Evolutionary conservation across 2,888 invertebrate genomes (phyloP), one percentile per base, ranked within the genome.

Genomic region (Limnephilus auricula): DNA sequence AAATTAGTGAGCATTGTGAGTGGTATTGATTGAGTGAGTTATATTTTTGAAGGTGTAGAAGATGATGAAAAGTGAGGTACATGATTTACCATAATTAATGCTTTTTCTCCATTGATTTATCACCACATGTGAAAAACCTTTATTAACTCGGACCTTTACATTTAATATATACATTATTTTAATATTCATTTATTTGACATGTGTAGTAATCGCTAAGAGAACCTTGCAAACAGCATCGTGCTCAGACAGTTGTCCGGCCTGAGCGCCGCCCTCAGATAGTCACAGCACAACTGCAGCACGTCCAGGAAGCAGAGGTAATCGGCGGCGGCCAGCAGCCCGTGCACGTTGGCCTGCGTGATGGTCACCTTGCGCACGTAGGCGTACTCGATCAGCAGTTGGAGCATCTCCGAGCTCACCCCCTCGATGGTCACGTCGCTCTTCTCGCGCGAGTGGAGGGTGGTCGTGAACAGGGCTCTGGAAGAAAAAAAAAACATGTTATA

Each of bases 221-320:
- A 97, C 96, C 97, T 97, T 25, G 99, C 98, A 95, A 99, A 99
- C 93, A 97, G 96, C 96, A 98, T 97, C 87, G 99, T 97, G 40
- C 98, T 98, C 92, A 99, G 97, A 94, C 98, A 98, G 94, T 99
- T 99, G 93, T 97, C 97, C 0, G 98, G 97, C 30, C 95, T 97
- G 32, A 99, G 95, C 91, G 97, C 97, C 82, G 95, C 95, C 90
- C 96, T 96, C 30, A 99, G 96, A 94, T 97, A 98, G 86, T 98
- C 97, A 94, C 98, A 98, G 95, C 99, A 99, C 32, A 97, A 96
- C 93, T 98, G 97, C 89, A 98, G 96, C 84, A 99, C 97, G 0
- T 98, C 98, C 85, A 98, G 95, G 93, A 99, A 97, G 94, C 98
- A 97, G 90, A 99, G 97, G 94, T 98, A 99, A 95, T 99, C 99